Evolutionary conservation across 1,140 invertebrate genomes (phyloP), one percentile per base, ranked within the genome.

Genomic region (Neotoxoptera formosana): DNA sequence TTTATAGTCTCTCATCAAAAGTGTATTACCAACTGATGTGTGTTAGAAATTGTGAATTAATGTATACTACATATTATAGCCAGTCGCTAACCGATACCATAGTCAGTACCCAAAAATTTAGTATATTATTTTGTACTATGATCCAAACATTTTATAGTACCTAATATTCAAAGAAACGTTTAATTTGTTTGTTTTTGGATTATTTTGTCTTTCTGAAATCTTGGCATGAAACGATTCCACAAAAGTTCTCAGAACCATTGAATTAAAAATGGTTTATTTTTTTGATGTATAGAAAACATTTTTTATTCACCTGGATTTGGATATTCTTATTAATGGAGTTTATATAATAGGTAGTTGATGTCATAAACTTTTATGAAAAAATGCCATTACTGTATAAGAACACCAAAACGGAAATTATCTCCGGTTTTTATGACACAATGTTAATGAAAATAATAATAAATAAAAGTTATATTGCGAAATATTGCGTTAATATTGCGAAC

Each of bases 401-500:
- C 60, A 67, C 60, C 4, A 20, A 76, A n/a, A 76, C 30, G n/a
- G 60, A 76, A 76, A 76, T 76, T 17, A 76, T 76, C 30, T 21
- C 51, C 51, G 21, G 51, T 53, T 53, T 53, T 53, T 53, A 53
- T 53, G n/a, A 76, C 60, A 76, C 60, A 9, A 76, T 67, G 17
- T 67, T 67, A 67, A 76, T 76, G 60, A n/a, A 76, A n/a, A 76
- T n/a, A 17, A 76, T 76, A n/a, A 76, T 76, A 76, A 76, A 76
- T n/a, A 76, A n/a, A 34, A n/a, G 7, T n/a, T 76, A 76, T 20
- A 76, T n/a, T 67, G 14, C 30, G 60, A 67, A n/a, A 20, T 53
- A 53, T 53, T 53, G 51, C 51, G 51, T 53, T 53, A 53, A 53
- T 23, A 53, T 53, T 76, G 2, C n/a, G 60, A 76, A n/a, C 60